Evolutionary conservation across 2,888 invertebrate genomes (phyloP).

Genomic region (Pammene fasciana): DNA sequence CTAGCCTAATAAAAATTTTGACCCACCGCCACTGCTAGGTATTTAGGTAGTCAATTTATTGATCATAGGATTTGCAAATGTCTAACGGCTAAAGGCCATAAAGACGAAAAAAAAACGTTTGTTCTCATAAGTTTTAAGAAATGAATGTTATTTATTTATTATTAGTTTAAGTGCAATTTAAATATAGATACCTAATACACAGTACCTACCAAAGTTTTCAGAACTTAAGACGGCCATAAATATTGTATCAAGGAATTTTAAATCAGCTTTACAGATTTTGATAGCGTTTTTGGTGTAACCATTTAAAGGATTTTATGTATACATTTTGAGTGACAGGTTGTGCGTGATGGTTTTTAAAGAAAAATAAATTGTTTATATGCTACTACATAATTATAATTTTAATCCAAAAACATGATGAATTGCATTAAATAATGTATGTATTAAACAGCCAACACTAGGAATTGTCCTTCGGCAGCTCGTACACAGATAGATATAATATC

Average conservation of each 20-base stretch:
- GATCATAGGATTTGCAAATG: constrained; percentile 5
- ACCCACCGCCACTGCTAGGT: too few species aligned
- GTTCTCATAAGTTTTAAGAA: constrained; percentile 24
- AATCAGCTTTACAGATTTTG: constrained; percentile 40
- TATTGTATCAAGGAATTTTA: constrained; percentile 36
- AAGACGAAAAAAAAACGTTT: constrained; percentile 18
- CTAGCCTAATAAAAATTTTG: too few species aligned
- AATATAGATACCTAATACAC: not conserved
- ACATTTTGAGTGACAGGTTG: constrained; percentile 27
- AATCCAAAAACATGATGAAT: too few species aligned
- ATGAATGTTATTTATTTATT: constrained; percentile 14
- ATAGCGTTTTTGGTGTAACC: constrained; percentile 34
- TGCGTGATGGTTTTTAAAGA: constrained; percentile 23
- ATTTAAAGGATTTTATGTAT: constrained; percentile 14
- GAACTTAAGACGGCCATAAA: constrained; percentile 31
- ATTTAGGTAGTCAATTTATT: constrained; percentile 21
- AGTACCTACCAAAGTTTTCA: constrained; percentile 29
- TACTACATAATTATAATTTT: too few species aligned
- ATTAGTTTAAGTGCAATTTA: constrained; percentile 18
- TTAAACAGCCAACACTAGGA: too few species aligned
- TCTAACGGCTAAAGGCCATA: not conserved
- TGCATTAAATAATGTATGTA: too few species aligned
- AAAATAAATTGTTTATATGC: not conserved
- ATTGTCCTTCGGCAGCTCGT: too few species aligned
- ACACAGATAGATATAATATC: too few species aligned